Percentiles rank a stretch among this genome's conserved stretches.
phyloP scores from a whole-genome alignment of 2,888 invertebrate species.

The Pemphredon lugubris region DNA sequence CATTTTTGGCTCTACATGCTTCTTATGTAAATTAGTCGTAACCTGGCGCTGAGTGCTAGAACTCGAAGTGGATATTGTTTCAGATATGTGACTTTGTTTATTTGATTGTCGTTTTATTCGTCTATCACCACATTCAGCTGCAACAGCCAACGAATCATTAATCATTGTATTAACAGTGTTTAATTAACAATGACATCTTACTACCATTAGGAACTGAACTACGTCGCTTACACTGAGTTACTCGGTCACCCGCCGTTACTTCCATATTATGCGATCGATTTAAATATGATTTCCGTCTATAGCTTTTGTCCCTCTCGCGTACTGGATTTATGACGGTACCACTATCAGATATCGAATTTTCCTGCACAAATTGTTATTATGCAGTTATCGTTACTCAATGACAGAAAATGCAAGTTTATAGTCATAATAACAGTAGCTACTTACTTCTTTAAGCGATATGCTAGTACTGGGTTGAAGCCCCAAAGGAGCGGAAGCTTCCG shows the following conservation, averaged over 20 bases:
- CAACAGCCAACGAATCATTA: conserved; percentile 49
- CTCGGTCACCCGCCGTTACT: conserved; percentile 70
- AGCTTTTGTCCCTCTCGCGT: conserved; percentile 84
- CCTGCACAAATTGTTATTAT: conserved; percentile 65
- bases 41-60: conserved; percentile 53
- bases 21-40: conserved; percentile 56
- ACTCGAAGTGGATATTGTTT: conserved; percentile 56
- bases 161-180: not conserved
- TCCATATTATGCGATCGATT: conserved; percentile 83
- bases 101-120: conserved; percentile 62
- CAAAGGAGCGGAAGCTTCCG: conserved; percentile 57
- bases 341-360: conserved; percentile 69
- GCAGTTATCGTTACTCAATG: not conserved
- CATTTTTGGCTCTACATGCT: conserved; percentile 57
- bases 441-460: conserved; percentile 64
- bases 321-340: conserved; percentile 69
- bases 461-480: conserved; percentile 57
- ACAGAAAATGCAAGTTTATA: not conserved
- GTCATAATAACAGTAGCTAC: conserved; percentile 17
- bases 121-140: conserved; percentile 72
- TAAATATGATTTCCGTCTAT: conserved; percentile 86
- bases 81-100: conserved; percentile 58
- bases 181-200: not conserved
- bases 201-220: not conserved
- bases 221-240: conserved; percentile 47